Evolutionary conservation across 2,797 vertebrate species (phyloP).

Genomic region (Ptychadena robeensis): DNA sequence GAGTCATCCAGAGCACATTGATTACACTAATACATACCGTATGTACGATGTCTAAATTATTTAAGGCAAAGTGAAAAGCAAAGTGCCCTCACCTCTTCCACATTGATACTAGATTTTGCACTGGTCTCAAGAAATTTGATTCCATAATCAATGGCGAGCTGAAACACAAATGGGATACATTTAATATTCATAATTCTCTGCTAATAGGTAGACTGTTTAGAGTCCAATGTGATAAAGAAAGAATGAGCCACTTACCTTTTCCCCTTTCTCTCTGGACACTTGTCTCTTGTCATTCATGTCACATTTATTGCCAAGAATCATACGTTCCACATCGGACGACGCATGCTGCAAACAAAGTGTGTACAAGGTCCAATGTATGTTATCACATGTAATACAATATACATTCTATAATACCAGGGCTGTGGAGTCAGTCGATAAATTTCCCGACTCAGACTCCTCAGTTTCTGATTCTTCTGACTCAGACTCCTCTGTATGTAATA

Average conservation of each 20-base stretch:
- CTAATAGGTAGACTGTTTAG: not conserved
- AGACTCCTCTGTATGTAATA: too few species aligned
- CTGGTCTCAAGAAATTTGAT: slow-evolving; percentile 99
- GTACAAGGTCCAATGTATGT: not conserved
- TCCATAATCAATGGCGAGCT: slow-evolving; percentile 98
- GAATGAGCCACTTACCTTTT: slow-evolving; percentile 83
- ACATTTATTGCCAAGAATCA: slow-evolving; percentile 98
- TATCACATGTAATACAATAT: too few species aligned
- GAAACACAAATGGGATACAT: slow-evolving; percentile 58
- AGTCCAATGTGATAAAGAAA: too few species aligned
- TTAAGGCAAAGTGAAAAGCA: too few species aligned
- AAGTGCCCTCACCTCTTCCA: slow-evolving; percentile 90
- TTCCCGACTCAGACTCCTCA: too few species aligned
- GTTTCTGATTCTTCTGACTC: too few species aligned
- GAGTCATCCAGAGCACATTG: too few species aligned
- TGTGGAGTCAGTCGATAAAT: too few species aligned
- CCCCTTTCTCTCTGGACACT: slow-evolving; percentile 97
- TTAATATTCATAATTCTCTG: not conserved
- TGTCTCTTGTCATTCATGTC: slow-evolving; percentile 98
- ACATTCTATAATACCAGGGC: too few species aligned
- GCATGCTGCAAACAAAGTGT: slow-evolving; percentile 81
- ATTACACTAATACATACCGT: too few species aligned
- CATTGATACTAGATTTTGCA: slow-evolving; percentile 95
- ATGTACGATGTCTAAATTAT: too few species aligned
- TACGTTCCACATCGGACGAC: slow-evolving; percentile 96